These are phyloP conservation scores for Drosophila micromelanica DNA, from an alignment of 1,140 invertebrate genomes.

Conservation along the genomic window DNA sequence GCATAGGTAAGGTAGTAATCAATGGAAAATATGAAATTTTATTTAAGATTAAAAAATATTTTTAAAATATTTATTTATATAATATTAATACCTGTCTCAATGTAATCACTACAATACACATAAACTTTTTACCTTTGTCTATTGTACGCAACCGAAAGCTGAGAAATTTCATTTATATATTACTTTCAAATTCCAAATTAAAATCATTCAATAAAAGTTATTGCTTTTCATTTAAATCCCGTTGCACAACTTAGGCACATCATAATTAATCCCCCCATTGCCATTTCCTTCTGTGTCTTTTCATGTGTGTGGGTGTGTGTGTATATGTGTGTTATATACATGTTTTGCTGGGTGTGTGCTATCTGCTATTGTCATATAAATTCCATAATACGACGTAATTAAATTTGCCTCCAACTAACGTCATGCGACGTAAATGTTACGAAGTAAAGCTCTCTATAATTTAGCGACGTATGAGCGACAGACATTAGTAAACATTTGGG, in stretches of 20 bases:
- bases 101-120: neutral
- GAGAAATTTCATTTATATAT: slow-evolving; percentile 69
- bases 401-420: slow-evolving; percentile 79
- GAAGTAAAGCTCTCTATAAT: slow-evolving; percentile 74
- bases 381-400: slow-evolving; percentile 84
- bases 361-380: slow-evolving; percentile 77
- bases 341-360: slow-evolving; percentile 13
- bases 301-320: slow-evolving; percentile 23
- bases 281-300: slow-evolving; percentile 16
- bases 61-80: neutral
- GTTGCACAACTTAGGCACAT: slow-evolving; percentile 72
- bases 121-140: neutral
- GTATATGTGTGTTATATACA: slow-evolving; percentile 11
- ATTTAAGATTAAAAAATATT: slow-evolving; percentile 1
- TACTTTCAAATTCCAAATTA: slow-evolving; percentile 78
- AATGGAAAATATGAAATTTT: slow-evolving; percentile 12
- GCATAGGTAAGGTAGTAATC: slow-evolving; percentile 27
- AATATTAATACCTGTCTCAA: no score
- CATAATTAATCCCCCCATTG: slow-evolving; percentile 79
- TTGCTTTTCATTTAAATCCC: slow-evolving; percentile 83
- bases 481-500: slow-evolving; percentile 12
- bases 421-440: slow-evolving; percentile 47
- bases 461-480: slow-evolving; percentile 55
- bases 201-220: slow-evolving; percentile 83
- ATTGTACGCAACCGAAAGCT: slow-evolving; percentile 18